A percentile compares a stretch with the other conserved stretches of the same genome.
phyloP scores from a whole-genome alignment of 2,888 invertebrate species.

The Synergus japonicus region DNA sequence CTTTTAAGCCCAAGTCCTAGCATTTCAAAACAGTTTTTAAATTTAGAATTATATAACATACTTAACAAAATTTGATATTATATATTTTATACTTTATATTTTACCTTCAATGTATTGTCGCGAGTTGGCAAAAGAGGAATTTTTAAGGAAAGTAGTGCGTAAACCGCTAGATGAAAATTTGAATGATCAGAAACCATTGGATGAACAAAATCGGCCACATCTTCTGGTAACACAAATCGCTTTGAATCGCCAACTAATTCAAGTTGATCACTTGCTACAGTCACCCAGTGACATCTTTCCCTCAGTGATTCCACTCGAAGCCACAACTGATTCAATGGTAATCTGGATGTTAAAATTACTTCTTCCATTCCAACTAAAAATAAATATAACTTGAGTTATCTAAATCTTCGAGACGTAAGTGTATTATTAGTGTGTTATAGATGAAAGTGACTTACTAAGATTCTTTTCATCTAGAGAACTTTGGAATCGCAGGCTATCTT shows the following conservation, averaged over 20 bases:
- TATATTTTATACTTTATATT: neutral
- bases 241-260: constrained; percentile 82
- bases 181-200: constrained; percentile 82
- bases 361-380: constrained; percentile 81
- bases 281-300: constrained; percentile 86
- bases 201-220: constrained; percentile 84
- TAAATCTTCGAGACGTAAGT: constrained; percentile 1
- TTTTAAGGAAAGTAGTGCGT: constrained; percentile 81
- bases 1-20: constrained; percentile 64
- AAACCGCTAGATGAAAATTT: constrained; percentile 81
- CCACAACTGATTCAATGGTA: constrained; percentile 88
- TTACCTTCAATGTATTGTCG: constrained; percentile 64
- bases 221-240: constrained; percentile 82
- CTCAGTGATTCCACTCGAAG: constrained; percentile 85
- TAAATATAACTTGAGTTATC: constrained; percentile 19
- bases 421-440: neutral
- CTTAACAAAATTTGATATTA: neutral
- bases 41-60: neutral
- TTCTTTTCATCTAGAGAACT: constrained; percentile 77
- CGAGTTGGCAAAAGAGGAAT: constrained; percentile 80
- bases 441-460: constrained; percentile 65
- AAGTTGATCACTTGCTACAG: constrained; percentile 77
- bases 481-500: constrained; percentile 62
- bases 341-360: constrained; percentile 81
- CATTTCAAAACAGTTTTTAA: constrained; percentile 38